These are phyloP conservation scores for Acanthococcus lagerstroemiae DNA, from an alignment of 2,888 invertebrate species.

Conservation along the genomic window DNA sequence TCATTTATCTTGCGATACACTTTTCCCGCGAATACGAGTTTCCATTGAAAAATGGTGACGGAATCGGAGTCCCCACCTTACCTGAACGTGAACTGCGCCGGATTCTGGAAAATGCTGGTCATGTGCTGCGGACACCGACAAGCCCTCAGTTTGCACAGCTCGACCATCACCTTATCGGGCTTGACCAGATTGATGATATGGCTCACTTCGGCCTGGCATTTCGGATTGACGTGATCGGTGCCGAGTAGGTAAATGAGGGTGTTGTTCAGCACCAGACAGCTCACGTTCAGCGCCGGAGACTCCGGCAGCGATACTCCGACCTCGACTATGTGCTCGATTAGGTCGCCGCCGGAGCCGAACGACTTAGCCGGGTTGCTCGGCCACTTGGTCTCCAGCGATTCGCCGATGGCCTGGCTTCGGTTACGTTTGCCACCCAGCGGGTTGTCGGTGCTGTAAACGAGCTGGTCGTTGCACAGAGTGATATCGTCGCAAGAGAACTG, in stretches of 20 bases:
- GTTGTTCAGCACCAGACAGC: not conserved
- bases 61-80: too few relatives aligned
- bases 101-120: conserved; percentile 6
- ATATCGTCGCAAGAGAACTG: not conserved
- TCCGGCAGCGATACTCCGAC: not conserved
- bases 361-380: not conserved
- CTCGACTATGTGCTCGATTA: not conserved
- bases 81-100: conserved; percentile 2
- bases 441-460: not conserved
- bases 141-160: not conserved
- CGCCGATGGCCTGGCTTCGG: not conserved
- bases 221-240: conserved; percentile 9
- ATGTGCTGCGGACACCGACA: not conserved
- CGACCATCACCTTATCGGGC: conserved; percentile 7
- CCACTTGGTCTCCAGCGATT: not conserved
- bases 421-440: not conserved
- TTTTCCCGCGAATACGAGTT: too few relatives aligned
- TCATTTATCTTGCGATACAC: too few relatives aligned
- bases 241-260: conserved; percentile 2
- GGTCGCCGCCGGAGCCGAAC: not conserved
- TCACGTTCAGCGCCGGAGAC: not conserved
- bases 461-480: not conserved
- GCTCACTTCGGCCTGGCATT: conserved; percentile 7
- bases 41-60: too few relatives aligned
- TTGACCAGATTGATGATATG: not conserved